Base-by-base conservation (phyloP, 2,797 vertebrate genomes). In the Odontamblyopus lacepedii region DNA sequence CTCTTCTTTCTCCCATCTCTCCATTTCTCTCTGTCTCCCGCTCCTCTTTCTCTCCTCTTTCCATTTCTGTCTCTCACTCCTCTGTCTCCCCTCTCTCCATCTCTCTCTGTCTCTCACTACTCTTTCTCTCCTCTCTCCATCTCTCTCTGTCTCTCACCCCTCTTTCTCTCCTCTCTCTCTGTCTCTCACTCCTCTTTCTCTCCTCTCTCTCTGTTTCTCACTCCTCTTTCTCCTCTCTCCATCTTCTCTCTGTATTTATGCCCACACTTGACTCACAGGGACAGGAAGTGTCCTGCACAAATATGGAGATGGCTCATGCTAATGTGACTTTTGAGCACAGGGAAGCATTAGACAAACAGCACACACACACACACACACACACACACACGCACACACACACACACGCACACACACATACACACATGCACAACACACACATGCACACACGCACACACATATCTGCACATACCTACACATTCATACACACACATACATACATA, bases 291-390 rank as follows among this genome's bases (percentile, higher is more conserved):
- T 69, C 80, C 76, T 11, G 74, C 67, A 83, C 80, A 74, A 82
- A 86, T 81, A 87, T 87, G 84, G 78, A 88, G 83, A 84, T 90
- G 51, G 67, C 74, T 60, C 75, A 88, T 91, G 89, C 85, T 90
- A 89, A 91, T 91, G 86, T 88, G 86, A 87, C 89, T 91, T 90
- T 90, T 88, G 32, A 63, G 19, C 41, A 63, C 18, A 16, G 7
- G 2, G 6, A 38, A 8, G 32, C n/a, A 11, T 35, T 35, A 19
- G 2, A 18, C 61, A 38, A 63, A 50, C 50, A 41, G 27, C 5
- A 32, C 32, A 23, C 23, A 65, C 48, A 51, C 26, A 41, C 62
- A 9, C 6, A 53, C 50, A 41, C 38, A 8, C 7, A 41, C 38
- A 38, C 5, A 6, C 35, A 38, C 5, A 38, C 35, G 6, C 5